Evolutionary conservation across 2,888 invertebrate genomes (phyloP), one percentile per base, ranked within the genome.

Genomic region (Spodoptera littoralis): DNA sequence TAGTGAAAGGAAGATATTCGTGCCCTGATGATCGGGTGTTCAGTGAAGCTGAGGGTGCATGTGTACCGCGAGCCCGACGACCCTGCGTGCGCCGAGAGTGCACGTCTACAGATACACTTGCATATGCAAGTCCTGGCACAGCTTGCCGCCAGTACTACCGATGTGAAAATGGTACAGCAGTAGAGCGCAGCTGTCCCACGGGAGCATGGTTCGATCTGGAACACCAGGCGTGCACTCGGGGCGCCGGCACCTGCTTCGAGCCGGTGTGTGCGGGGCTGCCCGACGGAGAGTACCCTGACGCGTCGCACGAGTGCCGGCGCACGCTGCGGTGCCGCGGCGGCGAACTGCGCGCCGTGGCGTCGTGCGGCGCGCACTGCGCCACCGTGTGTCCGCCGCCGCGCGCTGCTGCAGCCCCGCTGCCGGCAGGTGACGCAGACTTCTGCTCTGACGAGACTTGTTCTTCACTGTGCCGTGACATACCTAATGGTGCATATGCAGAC

Each of bases 101-200:
- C 76, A 88, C 89, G 27, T 80, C 88, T 24, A 82, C 73, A 9
- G 95, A 94, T 79, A 70, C 84, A 3, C 81, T 88, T 47, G 93
- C 94, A 45, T 96, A 95, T 84, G 93, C 95, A n/a, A 89, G 94
- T 9, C 95, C 96, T 47, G 95, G 94, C 61, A 95, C 95, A 22
- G 93, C 95, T 48, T 96, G 96, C 81, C 91, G 93, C 4, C 93
- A 93, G 62, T 96, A 95, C 86, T 96, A 96, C 86, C 93, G 94
- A 73, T 96, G 96, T 83, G 88, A 91, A 51, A 92, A 93, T 76
- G 95, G 95, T 46, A 87, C 90, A 11, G 92, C 92, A 43, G 81
- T 89, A 11, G 94, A 95, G 63, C 92, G 92, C 74, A 87, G 91
- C 46, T 96, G 96, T 81, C 94, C 95, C 1, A 85, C 92, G 43